Evolutionary conservation across 1,140 invertebrate genomes (phyloP).

Genomic region (Habropoda laboriosa): DNA sequence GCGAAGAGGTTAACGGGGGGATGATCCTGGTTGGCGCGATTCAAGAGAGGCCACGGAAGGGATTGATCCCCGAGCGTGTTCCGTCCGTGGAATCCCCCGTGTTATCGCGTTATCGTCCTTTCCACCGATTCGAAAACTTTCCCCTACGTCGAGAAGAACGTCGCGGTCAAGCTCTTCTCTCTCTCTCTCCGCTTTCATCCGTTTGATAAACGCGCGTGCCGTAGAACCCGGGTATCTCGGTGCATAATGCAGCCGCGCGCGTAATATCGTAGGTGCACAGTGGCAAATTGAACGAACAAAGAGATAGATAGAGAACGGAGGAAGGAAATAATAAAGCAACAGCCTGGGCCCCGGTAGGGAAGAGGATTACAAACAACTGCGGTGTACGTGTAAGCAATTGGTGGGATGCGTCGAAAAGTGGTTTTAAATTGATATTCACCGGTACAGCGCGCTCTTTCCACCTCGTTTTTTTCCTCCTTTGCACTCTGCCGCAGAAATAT

Average conservation of each 20-base stretch:
- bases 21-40: too few species aligned
- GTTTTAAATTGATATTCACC: constrained; percentile 33
- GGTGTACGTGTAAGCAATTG: constrained; percentile 13
- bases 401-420: constrained; percentile 35
- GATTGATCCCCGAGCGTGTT: too few species aligned
- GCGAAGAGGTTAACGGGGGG: too few species aligned
- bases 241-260: constrained; percentile 35
- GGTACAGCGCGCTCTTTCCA: too few species aligned
- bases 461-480: background rate
- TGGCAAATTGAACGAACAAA: constrained; percentile 35
- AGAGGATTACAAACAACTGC: constrained; percentile 22
- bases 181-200: too few species aligned
- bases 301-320: background rate
- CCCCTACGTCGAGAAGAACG: too few species aligned
- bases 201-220: background rate
- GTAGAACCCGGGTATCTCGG: background rate
- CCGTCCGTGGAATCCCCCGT: too few species aligned
- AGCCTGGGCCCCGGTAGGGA: background rate
- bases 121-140: too few species aligned
- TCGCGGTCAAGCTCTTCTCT: too few species aligned
- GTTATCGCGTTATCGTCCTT: too few species aligned
- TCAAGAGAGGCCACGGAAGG: too few species aligned
- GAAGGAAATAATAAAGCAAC: constrained; percentile 51
- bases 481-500: background rate
- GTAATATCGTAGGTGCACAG: constrained; percentile 13